Percentiles rank a stretch among this genome's conserved stretches.
Evolutionary conservation across 2,797 vertebrate genomes (phyloP).

Genomic region (Semaprochilodus insignis): DNA sequence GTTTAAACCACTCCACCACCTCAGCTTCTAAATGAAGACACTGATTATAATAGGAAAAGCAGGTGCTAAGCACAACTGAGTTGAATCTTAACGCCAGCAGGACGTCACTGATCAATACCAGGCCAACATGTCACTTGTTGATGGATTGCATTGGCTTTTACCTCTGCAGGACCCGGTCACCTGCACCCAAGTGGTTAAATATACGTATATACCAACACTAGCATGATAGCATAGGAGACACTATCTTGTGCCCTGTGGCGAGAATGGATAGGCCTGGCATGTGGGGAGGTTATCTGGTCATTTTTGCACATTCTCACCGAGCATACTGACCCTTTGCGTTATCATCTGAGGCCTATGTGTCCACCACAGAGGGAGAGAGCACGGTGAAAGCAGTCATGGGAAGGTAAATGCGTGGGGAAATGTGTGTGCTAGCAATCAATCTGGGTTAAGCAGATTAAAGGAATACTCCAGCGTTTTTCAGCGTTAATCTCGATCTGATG

Average conservation of each 20-base stretch:
- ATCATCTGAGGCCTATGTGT: conserved; percentile 47
- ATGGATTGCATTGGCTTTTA: conserved; percentile 76
- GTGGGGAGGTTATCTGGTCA: conserved; percentile 54
- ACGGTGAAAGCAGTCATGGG: neutral
- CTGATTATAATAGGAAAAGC: neutral
- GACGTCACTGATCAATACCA: conserved; percentile 70
- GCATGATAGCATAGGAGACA: conserved; percentile 58
- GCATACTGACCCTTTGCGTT: conserved; percentile 41
- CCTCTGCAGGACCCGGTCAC: conserved; percentile 62
- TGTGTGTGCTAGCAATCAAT: conserved; percentile 24
- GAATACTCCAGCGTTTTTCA: neutral
- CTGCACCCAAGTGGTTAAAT: conserved; percentile 71
- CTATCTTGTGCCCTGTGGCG: conserved; percentile 46
- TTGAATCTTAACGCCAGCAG: conserved; percentile 5
- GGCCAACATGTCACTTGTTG: conserved; percentile 69
- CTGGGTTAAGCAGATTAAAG: conserved; percentile 15
- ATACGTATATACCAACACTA: conserved; percentile 68
- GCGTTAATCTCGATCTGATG: neutral
- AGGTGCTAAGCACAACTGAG: neutral
- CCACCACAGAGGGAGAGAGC: conserved; percentile 14
- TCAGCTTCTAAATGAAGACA: neutral
- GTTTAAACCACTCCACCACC: neutral
- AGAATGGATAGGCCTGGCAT: conserved; percentile 47
- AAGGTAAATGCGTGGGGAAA: neutral
- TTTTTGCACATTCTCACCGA: conserved; percentile 52